Evolutionary conservation across 2,797 vertebrate species (phyloP).

Genomic region (Coilia nasus): DNA sequence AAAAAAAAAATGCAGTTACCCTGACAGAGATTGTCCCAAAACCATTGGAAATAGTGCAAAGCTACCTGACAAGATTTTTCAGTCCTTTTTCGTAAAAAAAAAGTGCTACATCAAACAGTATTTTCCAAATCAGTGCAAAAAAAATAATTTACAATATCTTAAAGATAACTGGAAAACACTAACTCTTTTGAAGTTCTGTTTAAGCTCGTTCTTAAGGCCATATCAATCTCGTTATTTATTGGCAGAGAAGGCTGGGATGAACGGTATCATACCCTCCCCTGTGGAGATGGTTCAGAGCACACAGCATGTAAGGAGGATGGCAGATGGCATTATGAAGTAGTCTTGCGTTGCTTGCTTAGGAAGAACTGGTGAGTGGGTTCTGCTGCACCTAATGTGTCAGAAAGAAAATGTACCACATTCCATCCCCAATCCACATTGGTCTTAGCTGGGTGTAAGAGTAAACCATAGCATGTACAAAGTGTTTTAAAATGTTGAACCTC

Average conservation of each 20-base stretch:
- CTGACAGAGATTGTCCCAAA: slow-evolving; percentile 76
- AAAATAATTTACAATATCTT: slow-evolving; percentile 32
- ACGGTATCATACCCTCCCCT: background rate
- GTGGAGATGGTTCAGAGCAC: background rate
- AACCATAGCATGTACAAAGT: background rate
- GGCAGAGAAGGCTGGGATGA: background rate
- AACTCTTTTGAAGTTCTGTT: background rate
- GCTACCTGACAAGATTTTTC: slow-evolving; percentile 84
- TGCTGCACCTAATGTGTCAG: background rate
- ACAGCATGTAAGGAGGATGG: background rate
- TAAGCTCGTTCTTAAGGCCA: background rate
- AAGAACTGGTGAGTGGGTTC: background rate
- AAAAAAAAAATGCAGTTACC: slow-evolving; percentile 62
- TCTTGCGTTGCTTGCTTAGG: background rate
- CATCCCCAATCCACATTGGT: background rate
- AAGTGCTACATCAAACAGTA: slow-evolving; percentile 71
- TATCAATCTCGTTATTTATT: background rate
- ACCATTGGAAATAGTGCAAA: slow-evolving; percentile 86
- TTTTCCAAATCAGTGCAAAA: slow-evolving; percentile 73
- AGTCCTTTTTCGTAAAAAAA: slow-evolving; percentile 62
- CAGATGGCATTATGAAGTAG: background rate
- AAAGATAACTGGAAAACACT: slow-evolving; percentile 3
- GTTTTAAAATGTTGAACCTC: background rate
- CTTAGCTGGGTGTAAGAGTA: background rate
- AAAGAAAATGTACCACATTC: background rate